Conservation (phyloP, 2,797 vertebrate genomes). For the Zenarchopterus dispar region DNA sequence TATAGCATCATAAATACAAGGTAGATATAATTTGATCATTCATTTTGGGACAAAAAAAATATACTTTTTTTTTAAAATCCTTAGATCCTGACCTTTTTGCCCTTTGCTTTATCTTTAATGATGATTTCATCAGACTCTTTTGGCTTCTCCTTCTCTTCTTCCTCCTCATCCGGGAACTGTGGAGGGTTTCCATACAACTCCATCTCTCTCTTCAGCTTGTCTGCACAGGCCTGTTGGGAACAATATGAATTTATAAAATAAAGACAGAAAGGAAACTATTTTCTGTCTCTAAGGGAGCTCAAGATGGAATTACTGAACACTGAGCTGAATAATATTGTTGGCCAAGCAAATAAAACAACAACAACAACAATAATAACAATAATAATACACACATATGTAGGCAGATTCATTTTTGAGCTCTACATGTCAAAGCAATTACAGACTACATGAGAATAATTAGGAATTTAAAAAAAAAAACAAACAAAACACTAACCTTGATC, state of each 20-base stretch:
- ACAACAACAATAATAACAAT: too few species aligned
- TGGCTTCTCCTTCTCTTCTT: constrained; percentile 83
- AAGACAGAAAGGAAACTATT: neutral
- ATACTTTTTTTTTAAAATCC: neutral
- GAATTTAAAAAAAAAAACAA: too few species aligned
- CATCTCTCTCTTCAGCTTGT: constrained; percentile 97
- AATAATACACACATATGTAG: too few species aligned
- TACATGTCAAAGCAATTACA: neutral
- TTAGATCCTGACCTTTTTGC: constrained; percentile 91
- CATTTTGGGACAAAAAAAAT: neutral
- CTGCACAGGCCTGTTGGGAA: constrained; percentile 90
- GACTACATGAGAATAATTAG: neutral
- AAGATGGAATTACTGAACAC: neutral
- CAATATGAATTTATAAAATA: constrained; percentile 6
- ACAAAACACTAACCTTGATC: constrained; percentile 89
- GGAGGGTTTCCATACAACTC: constrained; percentile 95
- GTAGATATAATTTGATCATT: too few species aligned
- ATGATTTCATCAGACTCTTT: constrained; percentile 84
- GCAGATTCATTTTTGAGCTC: too few species aligned
- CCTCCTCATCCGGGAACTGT: constrained; percentile 93
- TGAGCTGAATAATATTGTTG: too few species aligned
- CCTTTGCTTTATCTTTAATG: constrained; percentile 96
- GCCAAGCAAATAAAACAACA: too few species aligned
- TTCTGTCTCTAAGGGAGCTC: neutral
- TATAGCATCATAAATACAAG: too few species aligned